Percentiles rank a stretch among this genome's conserved stretches.
Conservation (phyloP, 2,113 vertebrate species). For the Glaucomys volans region DNA sequence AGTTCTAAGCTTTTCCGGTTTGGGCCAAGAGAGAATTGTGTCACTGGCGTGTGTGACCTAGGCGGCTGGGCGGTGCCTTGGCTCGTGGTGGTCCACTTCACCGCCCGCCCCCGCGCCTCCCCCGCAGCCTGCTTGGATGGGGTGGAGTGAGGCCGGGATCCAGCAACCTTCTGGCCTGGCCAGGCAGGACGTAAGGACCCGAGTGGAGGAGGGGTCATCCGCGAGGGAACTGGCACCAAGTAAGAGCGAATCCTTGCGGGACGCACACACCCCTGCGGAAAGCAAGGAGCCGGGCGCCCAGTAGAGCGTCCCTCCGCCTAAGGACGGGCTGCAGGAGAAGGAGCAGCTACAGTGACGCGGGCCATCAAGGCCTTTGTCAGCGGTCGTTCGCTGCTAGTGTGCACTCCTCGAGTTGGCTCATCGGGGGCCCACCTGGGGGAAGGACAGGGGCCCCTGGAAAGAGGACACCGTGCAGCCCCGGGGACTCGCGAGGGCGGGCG, state of each 20-base stretch:
- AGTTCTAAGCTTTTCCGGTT: neutral
- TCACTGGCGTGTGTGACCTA: neutral
- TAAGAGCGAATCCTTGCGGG: neutral
- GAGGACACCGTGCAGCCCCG: neutral
- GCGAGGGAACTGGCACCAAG: neutral
- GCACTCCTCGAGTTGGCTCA: neutral
- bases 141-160: accelerated
- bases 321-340: neutral
- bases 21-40: neutral
- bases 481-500: too few relatives aligned
- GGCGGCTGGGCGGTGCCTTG: neutral
- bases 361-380: neutral
- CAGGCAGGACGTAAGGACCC: neutral
- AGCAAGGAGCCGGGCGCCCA: neutral
- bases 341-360: neutral
- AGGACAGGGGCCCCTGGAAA: neutral
- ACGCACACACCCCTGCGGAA: neutral
- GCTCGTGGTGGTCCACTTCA: neutral
- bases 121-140: neutral
- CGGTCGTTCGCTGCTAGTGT: neutral
- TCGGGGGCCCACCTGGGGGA: neutral
- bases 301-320: neutral
- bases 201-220: neutral
- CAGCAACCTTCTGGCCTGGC: neutral
- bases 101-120: too few relatives aligned